Percentiles rank a stretch among this genome's conserved stretches.
Conservation (phyloP, 2,797 vertebrate genomes). For the Oceanodroma leucorhoa region DNA sequence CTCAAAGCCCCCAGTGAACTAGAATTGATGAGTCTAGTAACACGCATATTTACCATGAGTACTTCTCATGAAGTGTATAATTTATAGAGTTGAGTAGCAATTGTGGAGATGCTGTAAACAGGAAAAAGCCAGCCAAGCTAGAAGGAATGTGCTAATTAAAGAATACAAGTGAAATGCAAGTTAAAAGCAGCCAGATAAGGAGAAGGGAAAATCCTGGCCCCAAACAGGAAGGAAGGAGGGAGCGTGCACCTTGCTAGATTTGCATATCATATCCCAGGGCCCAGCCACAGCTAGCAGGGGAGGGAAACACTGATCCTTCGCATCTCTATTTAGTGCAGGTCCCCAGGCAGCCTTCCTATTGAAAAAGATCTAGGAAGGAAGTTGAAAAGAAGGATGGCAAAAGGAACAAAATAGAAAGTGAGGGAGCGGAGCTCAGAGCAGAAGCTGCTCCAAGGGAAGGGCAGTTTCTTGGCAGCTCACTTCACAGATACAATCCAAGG, state of each 20-base stretch:
- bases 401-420: slow-evolving; percentile 17
- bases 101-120: slow-evolving; percentile 42
- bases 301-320: slow-evolving; percentile 26
- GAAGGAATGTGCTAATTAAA: slow-evolving; percentile 52
- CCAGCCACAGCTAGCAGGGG: background rate
- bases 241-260: background rate
- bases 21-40: background rate
- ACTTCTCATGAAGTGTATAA: background rate
- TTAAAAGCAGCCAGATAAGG: slow-evolving; percentile 24
- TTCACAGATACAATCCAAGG: background rate
- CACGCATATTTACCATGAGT: background rate
- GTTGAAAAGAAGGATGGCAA: slow-evolving; percentile 28
- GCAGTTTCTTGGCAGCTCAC: background rate
- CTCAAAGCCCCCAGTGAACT: background rate
- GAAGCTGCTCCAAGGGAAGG: background rate
- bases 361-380: slow-evolving; percentile 62
- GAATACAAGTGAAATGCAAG: slow-evolving; percentile 4
- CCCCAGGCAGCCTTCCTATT: slow-evolving; percentile 51
- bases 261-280: slow-evolving; percentile 53
- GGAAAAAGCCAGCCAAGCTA: slow-evolving; percentile 42
- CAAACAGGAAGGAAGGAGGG: slow-evolving; percentile 47
- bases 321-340: slow-evolving; percentile 56
- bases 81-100: background rate
- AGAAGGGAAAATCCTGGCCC: slow-evolving; percentile 31
- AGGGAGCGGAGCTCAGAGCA: background rate